phyloP scores from a whole-genome alignment of 2,797 vertebrate genomes.

The Rhadinocentrus ornatus region DNA sequence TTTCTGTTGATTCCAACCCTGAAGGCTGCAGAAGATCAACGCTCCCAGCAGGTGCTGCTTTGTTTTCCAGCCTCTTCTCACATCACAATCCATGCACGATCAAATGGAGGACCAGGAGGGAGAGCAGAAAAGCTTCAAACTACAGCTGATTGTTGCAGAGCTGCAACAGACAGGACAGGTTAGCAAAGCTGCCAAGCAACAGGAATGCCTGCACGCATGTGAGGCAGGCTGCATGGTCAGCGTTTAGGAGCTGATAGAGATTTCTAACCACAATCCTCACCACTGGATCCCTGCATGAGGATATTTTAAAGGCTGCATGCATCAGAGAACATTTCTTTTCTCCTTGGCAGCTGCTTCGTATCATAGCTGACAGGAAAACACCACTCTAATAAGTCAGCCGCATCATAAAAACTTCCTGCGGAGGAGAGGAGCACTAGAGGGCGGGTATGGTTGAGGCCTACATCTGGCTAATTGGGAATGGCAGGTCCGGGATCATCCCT shows the following conservation, averaged over 20 bases:
- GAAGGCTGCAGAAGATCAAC: constrained; percentile 7
- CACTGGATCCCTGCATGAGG: no score
- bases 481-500: constrained; percentile 70
- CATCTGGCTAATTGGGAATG: constrained; percentile 75
- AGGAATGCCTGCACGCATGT: no score
- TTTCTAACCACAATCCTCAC: no score
- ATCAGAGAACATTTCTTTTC: no score
- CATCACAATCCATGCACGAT: constrained; percentile 8
- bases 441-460: constrained; percentile 56
- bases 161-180: neutral
- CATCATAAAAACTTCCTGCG: constrained; percentile 4
- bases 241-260: no score
- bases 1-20: neutral
- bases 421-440: constrained; percentile 68
- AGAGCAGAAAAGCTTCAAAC: neutral
- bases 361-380: neutral
- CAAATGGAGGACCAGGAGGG: neutral
- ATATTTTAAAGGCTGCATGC: no score
- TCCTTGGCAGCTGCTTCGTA: neutral
- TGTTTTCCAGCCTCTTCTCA: constrained; percentile 21
- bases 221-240: no score
- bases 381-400: neutral
- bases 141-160: neutral
- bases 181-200: no score
- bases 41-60: constrained; percentile 1